Conservation (phyloP, 2,888 invertebrate genomes). For the Caenorhabditis panamensis region DNA sequence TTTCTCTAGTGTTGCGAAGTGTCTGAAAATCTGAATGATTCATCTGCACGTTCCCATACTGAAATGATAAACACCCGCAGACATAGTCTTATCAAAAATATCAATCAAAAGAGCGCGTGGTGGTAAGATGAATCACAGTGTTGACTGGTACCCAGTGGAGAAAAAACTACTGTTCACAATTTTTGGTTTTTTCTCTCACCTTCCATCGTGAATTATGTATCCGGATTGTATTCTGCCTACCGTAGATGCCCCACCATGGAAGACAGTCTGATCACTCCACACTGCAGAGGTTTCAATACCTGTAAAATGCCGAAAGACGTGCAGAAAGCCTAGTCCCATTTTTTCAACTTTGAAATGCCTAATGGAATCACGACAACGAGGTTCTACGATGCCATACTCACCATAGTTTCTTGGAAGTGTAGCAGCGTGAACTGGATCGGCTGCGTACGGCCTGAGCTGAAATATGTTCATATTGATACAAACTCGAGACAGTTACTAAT, state of each 20-base stretch:
- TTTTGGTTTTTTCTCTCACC: conserved; percentile 14
- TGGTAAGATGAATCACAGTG: neutral
- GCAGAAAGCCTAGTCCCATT: neutral
- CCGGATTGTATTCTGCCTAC: conserved; percentile 39
- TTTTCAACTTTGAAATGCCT: neutral
- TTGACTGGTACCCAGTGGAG: neutral
- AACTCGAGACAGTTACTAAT: too few species aligned
- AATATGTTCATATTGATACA: conserved; percentile 4
- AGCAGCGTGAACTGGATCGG: conserved; percentile 30
- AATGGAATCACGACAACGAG: too few species aligned
- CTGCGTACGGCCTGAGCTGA: conserved; percentile 52
- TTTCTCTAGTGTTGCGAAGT: conserved; percentile 44
- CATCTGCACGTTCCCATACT: neutral
- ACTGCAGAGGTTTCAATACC: conserved; percentile 13
- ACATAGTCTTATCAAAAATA: too few species aligned
- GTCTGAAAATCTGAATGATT: conserved; percentile 29
- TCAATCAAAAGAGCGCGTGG: neutral
- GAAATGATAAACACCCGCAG: too few species aligned
- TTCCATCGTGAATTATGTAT: conserved; percentile 46
- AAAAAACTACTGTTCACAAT: neutral
- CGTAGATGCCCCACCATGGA: conserved; percentile 31
- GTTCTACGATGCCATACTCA: too few species aligned
- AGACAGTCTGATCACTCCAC: conserved; percentile 25
- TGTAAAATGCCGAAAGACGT: neutral
- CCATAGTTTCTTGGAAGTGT: conserved; percentile 59